Evolutionary conservation across 2,113 vertebrate genomes (phyloP).

Genomic region (Hiodon tergisus): DNA sequence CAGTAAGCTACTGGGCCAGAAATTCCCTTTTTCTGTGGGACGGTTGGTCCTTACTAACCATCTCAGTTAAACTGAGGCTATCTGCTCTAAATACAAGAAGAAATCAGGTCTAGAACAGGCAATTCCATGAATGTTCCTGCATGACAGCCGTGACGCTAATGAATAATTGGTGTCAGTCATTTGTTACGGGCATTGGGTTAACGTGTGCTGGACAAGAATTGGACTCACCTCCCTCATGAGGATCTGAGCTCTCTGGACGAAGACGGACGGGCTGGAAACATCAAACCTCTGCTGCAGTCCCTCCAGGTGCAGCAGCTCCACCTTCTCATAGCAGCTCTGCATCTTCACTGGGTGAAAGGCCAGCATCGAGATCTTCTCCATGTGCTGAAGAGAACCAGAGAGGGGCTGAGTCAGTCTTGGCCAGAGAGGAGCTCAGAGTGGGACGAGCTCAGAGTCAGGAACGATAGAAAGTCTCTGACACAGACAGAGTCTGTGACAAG

Average conservation of each 20-base stretch:
- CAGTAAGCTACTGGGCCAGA: no score
- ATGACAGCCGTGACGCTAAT: background rate
- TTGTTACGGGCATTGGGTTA: background rate
- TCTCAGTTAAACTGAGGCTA: no score
- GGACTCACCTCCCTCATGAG: conserved; percentile 86
- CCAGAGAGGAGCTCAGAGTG: background rate
- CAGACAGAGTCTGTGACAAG: background rate
- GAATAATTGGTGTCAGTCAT: no score
- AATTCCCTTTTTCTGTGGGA: no score
- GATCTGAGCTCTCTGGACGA: conserved; percentile 90
- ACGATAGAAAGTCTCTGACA: background rate
- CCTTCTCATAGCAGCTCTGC: conserved; percentile 88
- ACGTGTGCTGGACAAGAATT: no score
- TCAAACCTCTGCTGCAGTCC: conserved; percentile 92
- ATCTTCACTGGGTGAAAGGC: conserved; percentile 96
- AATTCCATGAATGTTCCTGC: background rate
- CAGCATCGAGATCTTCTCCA: conserved; percentile 90
- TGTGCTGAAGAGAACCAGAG: conserved; percentile 62
- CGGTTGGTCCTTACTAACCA: no score
- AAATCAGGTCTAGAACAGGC: no score
- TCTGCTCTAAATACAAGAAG: no score
- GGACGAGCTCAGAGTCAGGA: background rate
- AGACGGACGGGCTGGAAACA: conserved; percentile 80
- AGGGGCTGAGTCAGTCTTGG: background rate
- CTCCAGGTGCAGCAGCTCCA: conserved; percentile 86